Base-by-base conservation (phyloP, 2,888 invertebrate genomes). In the Eilema depressum region DNA sequence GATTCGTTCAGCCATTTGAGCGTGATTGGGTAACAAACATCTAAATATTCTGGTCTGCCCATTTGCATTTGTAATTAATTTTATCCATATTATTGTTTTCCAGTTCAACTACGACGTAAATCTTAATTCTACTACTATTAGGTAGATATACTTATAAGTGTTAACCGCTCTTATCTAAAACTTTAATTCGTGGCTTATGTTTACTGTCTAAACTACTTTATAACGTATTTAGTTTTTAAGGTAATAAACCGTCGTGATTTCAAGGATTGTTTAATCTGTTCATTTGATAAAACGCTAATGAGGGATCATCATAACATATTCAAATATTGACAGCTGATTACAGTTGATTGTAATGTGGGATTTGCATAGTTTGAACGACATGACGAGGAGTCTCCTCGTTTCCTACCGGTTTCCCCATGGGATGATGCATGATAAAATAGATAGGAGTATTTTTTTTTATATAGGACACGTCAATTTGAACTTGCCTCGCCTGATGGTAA, bases 181-280 rank as follows among this genome's bases (percentile, higher is more conserved):
- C 53, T 47, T 47, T 53, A 53, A 53, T n/a, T 53, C 53, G 20
- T 20, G 53, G 53, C 53, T 53, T 53, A 53, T 53, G 53, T 53
- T 53, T 53, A n/a, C 8, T n/a, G 53, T 20, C n/a, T 53, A 53
- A 53, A n/a, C 8, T 53, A 53, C n/a, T n/a, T n/a, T 10, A n/a
- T n/a, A n/a, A 53, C n/a, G 53, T 53, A n/a, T 53, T n/a, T 53
- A 53, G 20, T 53, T n/a, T 53, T n/a, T 53, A 53, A 53, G n/a
- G n/a, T 53, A 53, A 53, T 53, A 53, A 53, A 53, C 53, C 53
- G 53, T 17, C 53, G 53, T 53, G 53, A 53, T 53, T 53, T 20
- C 8, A n/a, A 53, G n/a, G 53, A 53, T 53, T 10, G 53, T 53
- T 53, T 53, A 53, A 53, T 53, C 47, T 47, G 12, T 37, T 47